Conservation (phyloP, 2,113 vertebrate species). For the Anguilla japonica region DNA sequence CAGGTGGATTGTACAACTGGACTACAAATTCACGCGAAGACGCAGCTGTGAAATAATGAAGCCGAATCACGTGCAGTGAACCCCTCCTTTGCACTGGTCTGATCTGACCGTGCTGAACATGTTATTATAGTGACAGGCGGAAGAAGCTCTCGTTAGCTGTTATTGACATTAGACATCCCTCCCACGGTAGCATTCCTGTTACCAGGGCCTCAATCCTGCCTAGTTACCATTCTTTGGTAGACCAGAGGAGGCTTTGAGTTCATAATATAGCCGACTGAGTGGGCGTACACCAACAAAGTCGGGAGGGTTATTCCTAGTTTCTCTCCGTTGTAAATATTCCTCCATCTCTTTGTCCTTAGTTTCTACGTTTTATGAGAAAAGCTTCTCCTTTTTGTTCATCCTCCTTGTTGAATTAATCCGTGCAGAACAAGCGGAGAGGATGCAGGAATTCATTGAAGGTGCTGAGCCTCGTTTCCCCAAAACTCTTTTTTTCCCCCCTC, state of each 20-base stretch:
- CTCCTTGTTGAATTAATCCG: no score
- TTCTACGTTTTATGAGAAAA: no score
- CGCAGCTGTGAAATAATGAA: background rate
- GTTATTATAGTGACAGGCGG: no score
- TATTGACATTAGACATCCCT: background rate
- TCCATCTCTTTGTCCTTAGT: no score
- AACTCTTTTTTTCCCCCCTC: background rate
- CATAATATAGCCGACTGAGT: background rate
- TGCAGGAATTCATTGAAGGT: background rate
- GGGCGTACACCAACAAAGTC: background rate
- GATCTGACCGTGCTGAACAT: no score
- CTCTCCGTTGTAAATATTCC: background rate
- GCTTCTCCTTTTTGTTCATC: no score
- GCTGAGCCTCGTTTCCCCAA: background rate
- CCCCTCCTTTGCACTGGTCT: no score
- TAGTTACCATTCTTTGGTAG: background rate
- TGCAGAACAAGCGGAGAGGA: background rate
- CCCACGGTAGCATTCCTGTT: background rate
- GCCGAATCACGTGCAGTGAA: background rate
- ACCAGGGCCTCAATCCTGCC: background rate
- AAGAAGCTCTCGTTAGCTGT: no score
- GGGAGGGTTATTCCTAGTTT: background rate
- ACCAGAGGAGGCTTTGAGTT: background rate
- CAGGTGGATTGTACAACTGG: background rate
- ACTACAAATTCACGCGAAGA: background rate